Evolutionary conservation across 2,888 invertebrate genomes (phyloP), one percentile per base, ranked within the genome.

Genomic region (Thecophora atra): DNA sequence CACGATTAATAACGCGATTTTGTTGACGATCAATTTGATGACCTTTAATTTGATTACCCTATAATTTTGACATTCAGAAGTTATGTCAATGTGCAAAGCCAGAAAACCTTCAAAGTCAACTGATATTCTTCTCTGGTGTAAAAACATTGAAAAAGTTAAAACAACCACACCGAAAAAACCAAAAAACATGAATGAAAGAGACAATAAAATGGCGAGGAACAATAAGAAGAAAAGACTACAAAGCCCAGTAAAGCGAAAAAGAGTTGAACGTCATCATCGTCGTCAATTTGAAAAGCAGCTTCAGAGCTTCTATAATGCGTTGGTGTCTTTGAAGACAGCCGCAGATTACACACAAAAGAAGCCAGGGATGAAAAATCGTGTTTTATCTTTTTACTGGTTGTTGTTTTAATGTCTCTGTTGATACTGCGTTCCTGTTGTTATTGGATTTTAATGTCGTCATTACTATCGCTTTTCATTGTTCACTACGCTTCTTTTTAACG

Each of bases 301-400:
- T 42, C 37, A 21, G 44, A 37, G 26, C 63, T 63, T 37, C 37
- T 37, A 21, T 42, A 63, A 21, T 63, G 21, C 63, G 21, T 63
- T 56, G 15, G 56, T 54, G 56, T 67, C 67, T 52, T 54, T 28
- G 70, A 56, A 56, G 68, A 74, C 66, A 66, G 66, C 66, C 67
- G 51, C 69, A 72, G 74, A 70, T 74, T 74, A 74, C 70, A 72
- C 67, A 51, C 62, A 70, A 72, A n/a, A n/a, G n/a, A n/a, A n/a
- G n/a, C n/a, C 67, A 74, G 70, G 72, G 47, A 62, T 70, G 74
- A 30, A 70, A 74, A 74, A 72, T 64, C 70, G 62, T 72, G 68
- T 56, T 64, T 68, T 44, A 64, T 71, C 60, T 70, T 70, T 44
- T 58, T 11, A 17, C 24, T 28, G 17, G 11, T 17, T 26, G 13